Evolutionary conservation across 2,797 vertebrate species (phyloP), one percentile per base, ranked within the genome.

Genomic region (Argentina silus): DNA sequence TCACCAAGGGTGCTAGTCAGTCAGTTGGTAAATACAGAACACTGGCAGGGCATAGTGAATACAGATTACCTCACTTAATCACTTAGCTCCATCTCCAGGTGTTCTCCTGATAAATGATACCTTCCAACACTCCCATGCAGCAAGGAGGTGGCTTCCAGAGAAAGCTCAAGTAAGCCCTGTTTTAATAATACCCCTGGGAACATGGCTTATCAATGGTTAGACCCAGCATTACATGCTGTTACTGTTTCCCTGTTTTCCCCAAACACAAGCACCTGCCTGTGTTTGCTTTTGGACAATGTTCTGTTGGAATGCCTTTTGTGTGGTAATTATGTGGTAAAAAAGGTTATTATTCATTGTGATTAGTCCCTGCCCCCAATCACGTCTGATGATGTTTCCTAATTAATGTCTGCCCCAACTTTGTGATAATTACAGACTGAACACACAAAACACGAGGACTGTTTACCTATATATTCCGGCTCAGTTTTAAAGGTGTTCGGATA

Each of bases 11-110:
- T 67, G 65, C 48, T n/a, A 9, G 14, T 12, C 23, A 48, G 21
- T 42, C 48, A 67, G 50, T 67, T 48, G 65, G 65, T 36, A 67
- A 67, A 67, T 67, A 67, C 65, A 67, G 48, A 67, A 67, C 65
- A 67, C 65, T 21, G 2, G 66, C 17, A 50, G 6, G 62, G 73
- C 50, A 63, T 21, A 44, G 9, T 57, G 61, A 36, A 59, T 60
- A 61, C 72, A 59, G 43, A 47, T 50, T 48, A 67, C 45, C 53
- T 67, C 21, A 36, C 45, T 57, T 53, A 36, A 78, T 76, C 0
- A 72, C 77, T 74, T 66, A 10, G 53, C 48, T 60, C 63, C 67
- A 56, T 73, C 63, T 56, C 63, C 21, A 67, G 11, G 3, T 17
- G 14, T 75, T 72, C 19, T 42, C 8, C 60, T 42, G 19, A 70